phyloP scores from a whole-genome alignment of 2,113 vertebrate species.

The Holacanthus passer region DNA sequence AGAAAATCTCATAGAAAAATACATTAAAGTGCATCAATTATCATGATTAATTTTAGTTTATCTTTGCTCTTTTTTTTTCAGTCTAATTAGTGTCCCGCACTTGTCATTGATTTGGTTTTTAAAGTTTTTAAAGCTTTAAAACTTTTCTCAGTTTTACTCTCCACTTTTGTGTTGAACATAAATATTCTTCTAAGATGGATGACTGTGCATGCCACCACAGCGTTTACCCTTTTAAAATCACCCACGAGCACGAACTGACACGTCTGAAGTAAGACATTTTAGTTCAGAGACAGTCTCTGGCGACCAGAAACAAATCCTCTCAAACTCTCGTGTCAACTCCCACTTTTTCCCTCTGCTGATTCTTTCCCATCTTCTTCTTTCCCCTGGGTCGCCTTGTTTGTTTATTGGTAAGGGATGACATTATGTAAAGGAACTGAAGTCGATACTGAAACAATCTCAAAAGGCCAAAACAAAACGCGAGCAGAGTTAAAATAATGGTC shows the following conservation, averaged over 20 bases:
- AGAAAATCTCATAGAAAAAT: neutral
- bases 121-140: neutral
- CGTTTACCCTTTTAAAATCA: neutral
- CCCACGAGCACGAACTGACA: neutral
- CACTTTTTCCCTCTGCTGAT: conserved; percentile 1
- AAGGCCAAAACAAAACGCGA: conserved; percentile 42
- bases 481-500: conserved; percentile 69
- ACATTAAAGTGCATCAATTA: neutral
- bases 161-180: neutral
- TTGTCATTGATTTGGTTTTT: neutral
- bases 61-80: neutral
- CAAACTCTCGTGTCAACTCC: conserved; percentile 20
- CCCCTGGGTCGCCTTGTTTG: conserved; percentile 44
- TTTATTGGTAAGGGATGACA: conserved; percentile 55
- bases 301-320: conserved; percentile 27
- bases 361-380: conserved; percentile 26
- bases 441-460: conserved; percentile 43
- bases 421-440: conserved; percentile 39
- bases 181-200: neutral
- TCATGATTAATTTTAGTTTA: neutral
- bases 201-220: neutral
- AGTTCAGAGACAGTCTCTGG: conserved; percentile 3
- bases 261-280: neutral
- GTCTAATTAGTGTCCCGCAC: neutral
- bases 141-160: neutral